These are phyloP conservation scores for Campopleginae sp. DNA, from an alignment of 2,888 invertebrate genomes.

Conservation along the genomic window DNA sequence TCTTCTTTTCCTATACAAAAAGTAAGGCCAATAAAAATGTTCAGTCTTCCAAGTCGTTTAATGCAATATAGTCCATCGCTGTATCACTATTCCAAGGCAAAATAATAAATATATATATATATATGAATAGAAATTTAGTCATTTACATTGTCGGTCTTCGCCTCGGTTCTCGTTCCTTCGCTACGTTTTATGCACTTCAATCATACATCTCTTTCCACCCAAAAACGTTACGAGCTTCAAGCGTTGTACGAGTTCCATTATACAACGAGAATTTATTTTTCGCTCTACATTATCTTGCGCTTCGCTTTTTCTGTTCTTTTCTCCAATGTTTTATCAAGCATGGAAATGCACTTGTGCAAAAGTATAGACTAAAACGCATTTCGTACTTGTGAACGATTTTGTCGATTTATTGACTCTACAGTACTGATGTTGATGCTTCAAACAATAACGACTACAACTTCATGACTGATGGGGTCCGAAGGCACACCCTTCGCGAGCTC, in stretches of 20 bases:
- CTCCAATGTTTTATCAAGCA: neutral
- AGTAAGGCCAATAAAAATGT: neutral
- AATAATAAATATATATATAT: constrained; percentile 7
- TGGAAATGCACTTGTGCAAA: neutral
- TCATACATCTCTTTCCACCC: neutral
- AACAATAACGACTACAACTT: no score
- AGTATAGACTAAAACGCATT: neutral
- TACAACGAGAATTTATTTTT: neutral
- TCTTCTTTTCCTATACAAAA: neutral
- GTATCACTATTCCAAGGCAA: neutral
- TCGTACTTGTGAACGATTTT: no score
- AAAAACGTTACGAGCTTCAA: neutral
- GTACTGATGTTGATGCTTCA: no score
- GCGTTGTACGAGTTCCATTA: neutral
- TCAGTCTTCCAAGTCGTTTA: neutral
- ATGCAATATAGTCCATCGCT: neutral
- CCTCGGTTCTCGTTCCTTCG: neutral
- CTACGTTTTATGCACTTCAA: neutral
- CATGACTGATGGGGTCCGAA: no score
- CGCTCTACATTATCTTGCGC: neutral
- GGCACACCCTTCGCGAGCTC: no score
- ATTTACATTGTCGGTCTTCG: neutral
- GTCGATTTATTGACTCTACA: no score
- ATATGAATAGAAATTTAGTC: neutral
- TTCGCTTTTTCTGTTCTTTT: neutral